phyloP scores from a whole-genome alignment of 2,888 invertebrate species.

The Lithophane semibrunnea region DNA sequence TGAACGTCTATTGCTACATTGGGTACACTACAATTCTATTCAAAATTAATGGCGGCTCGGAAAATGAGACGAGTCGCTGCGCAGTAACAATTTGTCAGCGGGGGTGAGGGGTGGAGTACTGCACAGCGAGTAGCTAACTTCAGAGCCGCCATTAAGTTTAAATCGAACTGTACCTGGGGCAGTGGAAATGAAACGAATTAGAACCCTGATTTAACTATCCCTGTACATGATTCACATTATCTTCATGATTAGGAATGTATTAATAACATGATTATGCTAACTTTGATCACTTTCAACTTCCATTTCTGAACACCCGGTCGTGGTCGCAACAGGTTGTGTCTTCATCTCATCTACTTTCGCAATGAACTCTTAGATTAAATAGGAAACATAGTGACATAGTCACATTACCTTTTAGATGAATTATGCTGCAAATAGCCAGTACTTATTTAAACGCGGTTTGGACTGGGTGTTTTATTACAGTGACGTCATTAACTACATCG shows the following conservation, averaged over 20 bases:
- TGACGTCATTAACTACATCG: slow-evolving; percentile 73
- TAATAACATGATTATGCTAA: not conserved
- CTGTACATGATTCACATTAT: not conserved
- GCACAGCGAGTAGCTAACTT: too few species aligned
- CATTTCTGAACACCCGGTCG: not conserved
- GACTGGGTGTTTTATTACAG: slow-evolving; percentile 67
- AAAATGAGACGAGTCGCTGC: too few species aligned
- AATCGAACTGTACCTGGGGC: not conserved
- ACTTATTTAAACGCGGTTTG: slow-evolving; percentile 64
- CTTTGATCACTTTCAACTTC: not conserved
- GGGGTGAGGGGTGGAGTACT: too few species aligned
- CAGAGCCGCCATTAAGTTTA: too few species aligned
- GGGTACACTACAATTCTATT: not conserved
- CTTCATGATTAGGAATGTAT: not conserved
- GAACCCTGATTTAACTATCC: not conserved
- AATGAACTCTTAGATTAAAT: slow-evolving; percentile 1
- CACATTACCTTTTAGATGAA: slow-evolving; percentile 13
- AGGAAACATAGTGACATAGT: slow-evolving; percentile 16
- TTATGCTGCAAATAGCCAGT: slow-evolving; percentile 48
- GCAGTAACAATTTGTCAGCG: too few species aligned
- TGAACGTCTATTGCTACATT: not conserved
- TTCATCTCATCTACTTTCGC: slow-evolving; percentile 8
- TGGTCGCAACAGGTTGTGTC: not conserved
- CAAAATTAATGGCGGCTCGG: too few species aligned
- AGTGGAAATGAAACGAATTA: not conserved